phyloP scores from a whole-genome alignment of 2,888 invertebrate species.

The Iphiclides podalirius region DNA sequence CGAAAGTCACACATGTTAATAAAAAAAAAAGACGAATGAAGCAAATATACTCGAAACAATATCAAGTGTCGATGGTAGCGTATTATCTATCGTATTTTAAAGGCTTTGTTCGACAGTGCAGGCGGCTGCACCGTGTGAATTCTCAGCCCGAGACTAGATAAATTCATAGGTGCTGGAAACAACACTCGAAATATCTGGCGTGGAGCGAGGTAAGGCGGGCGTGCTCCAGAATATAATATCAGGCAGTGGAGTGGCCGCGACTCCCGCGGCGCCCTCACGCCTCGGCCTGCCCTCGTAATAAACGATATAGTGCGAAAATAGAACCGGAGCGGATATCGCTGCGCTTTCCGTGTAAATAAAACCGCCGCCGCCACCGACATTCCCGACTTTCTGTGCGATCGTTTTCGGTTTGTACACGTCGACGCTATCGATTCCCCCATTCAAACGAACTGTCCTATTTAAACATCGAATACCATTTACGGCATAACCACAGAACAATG shows the following conservation, averaged over 20 bases:
- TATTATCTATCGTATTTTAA: slow-evolving; percentile 9
- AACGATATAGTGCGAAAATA: slow-evolving; percentile 75
- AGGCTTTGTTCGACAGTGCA: slow-evolving; percentile 54
- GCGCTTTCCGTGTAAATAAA: slow-evolving; percentile 70
- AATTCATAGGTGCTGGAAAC: slow-evolving; percentile 74
- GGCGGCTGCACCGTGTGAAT: slow-evolving; percentile 66
- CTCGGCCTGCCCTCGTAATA: slow-evolving; percentile 59
- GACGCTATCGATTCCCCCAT: slow-evolving; percentile 57
- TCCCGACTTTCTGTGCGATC: slow-evolving; percentile 53
- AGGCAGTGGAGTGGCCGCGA: slow-evolving; percentile 69
- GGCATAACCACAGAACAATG: neutral
- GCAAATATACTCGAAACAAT: neutral
- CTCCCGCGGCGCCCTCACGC: slow-evolving; percentile 42
- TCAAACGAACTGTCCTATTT: slow-evolving; percentile 49
- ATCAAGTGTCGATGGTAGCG: neutral
- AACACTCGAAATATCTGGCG: slow-evolving; percentile 79
- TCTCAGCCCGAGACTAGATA: slow-evolving; percentile 72
- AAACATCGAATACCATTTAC: too few relatives aligned
- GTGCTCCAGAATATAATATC: slow-evolving; percentile 80
- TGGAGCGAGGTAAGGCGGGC: slow-evolving; percentile 71
- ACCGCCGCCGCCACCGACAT: slow-evolving; percentile 58
- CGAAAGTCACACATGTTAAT: slow-evolving; percentile 3
- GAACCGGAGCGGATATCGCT: slow-evolving; percentile 61
- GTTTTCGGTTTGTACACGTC: slow-evolving; percentile 59
- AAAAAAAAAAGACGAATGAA: neutral